phyloP scores from a whole-genome alignment of 1,140 invertebrate species.

The Megathymus violae region DNA sequence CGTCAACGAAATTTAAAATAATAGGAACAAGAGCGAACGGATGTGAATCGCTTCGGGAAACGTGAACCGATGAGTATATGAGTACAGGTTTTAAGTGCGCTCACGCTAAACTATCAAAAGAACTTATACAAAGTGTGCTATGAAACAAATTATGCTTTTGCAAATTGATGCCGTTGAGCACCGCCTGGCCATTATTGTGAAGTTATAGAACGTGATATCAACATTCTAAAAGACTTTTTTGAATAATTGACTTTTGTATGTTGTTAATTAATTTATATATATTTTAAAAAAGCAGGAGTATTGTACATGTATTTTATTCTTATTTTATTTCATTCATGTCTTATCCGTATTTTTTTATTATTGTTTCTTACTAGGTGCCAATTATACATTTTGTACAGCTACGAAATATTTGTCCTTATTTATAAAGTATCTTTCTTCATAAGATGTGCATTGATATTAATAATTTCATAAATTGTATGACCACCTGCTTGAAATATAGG shows the following conservation, averaged over 20 bases:
- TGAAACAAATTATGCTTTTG: conserved; percentile 11
- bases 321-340: too few species aligned
- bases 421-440: background rate
- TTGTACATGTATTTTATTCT: too few species aligned
- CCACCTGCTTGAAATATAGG: conserved; percentile 10
- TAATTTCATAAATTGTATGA: conserved; percentile 13
- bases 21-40: conserved; percentile 39
- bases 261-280: too few species aligned
- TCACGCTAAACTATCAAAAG: conserved; percentile 24
- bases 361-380: too few species aligned
- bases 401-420: too few species aligned
- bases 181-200: too few species aligned
- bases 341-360: too few species aligned
- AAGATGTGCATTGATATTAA: conserved; percentile 8
- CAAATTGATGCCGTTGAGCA: background rate
- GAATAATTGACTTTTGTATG: too few species aligned
- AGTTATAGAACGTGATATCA: too few species aligned
- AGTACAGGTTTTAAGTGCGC: conserved; percentile 11
- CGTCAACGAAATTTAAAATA: conserved; percentile 37
- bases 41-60: conserved; percentile 21
- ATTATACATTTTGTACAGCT: too few species aligned
- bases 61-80: conserved; percentile 24
- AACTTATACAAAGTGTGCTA: conserved; percentile 12
- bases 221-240: too few species aligned
- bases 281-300: too few species aligned